Evolutionary conservation across 1,140 invertebrate genomes (phyloP), one percentile per base, ranked within the genome.

Genomic region (Arion vulgaris): DNA sequence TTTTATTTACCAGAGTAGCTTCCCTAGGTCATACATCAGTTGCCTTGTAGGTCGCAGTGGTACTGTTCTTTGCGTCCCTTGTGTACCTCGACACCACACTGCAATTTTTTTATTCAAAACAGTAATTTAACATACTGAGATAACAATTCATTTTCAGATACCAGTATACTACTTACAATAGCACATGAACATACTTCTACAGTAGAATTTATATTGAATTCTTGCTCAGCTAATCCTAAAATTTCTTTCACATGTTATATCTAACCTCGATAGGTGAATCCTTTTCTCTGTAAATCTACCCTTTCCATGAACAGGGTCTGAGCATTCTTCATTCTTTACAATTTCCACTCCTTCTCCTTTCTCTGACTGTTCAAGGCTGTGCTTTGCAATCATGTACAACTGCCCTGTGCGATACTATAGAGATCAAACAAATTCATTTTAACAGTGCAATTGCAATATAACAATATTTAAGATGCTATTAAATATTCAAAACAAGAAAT

Each of bases 261-360:
- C 79, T 89, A 92, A 97, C 96, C 95, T 97, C 38, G 96, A 97
- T 69, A 98, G 94, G 93, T 98, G 95, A 86, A 98, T 96, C 86
- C 96, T 94, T 93, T 98, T 98, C 89, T 98, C 97, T 34, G 97
- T 98, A 89, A 94, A 98, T 87, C 97, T 96, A 62, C 97, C 97
- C 87, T 94, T 94, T 1, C 97, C 97, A 92, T 97, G 95, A 34
- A 94, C 92, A 38, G 95, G 94, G 93, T 98, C 95, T 85, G 95
- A 94, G 88, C 96, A 96, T 68, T 95, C 94, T 82, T 94, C 94
- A 92, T 97, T 98, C 79, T 96, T 95, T 28, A 98, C 94, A 0
- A 98, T 96, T 92, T 98, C 97, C 7, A 98, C 96, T n/a, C 97
- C 97, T 92, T 98, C 96, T 13, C 97, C 96, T 80, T 95, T 95